These are phyloP conservation scores for Atrichornis clamosus DNA, from an alignment of 2,113 vertebrate species.

Conservation along the genomic window DNA sequence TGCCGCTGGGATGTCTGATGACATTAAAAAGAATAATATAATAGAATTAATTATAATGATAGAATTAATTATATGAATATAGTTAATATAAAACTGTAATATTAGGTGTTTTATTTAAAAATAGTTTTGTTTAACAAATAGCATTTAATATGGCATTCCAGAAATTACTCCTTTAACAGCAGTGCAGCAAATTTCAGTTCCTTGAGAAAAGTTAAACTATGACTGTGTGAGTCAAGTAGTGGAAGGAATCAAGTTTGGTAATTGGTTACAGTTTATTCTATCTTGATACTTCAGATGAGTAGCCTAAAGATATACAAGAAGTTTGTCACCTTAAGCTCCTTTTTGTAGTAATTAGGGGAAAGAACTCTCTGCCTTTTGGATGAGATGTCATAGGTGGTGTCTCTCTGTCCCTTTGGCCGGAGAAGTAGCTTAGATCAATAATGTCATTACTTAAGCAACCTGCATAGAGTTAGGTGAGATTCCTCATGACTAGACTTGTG, in stretches of 20 bases:
- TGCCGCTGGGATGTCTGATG: neutral
- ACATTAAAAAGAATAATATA: neutral
- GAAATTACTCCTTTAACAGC: neutral
- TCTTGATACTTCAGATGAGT: neutral
- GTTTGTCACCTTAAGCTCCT: neutral
- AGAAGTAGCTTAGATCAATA: neutral
- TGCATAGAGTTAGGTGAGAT: neutral
- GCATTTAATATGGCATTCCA: neutral
- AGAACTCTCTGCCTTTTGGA: neutral
- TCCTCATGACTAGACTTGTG: neutral
- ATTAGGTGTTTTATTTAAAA: neutral
- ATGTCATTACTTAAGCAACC: neutral
- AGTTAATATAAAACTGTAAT: neutral
- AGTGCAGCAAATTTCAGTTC: neutral
- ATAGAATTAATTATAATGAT: too few relatives aligned
- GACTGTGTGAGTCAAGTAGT: neutral
- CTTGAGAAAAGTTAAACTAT: neutral
- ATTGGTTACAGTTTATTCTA: neutral
- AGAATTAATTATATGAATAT: too few relatives aligned
- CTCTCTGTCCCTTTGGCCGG: neutral
- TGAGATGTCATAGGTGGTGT: neutral
- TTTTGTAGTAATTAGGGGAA: neutral
- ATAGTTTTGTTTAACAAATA: neutral
- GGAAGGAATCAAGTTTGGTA: neutral
- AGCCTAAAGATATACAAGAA: neutral